phyloP scores from a whole-genome alignment of 1,140 invertebrate genomes.

The Neodiprion fabricii region DNA sequence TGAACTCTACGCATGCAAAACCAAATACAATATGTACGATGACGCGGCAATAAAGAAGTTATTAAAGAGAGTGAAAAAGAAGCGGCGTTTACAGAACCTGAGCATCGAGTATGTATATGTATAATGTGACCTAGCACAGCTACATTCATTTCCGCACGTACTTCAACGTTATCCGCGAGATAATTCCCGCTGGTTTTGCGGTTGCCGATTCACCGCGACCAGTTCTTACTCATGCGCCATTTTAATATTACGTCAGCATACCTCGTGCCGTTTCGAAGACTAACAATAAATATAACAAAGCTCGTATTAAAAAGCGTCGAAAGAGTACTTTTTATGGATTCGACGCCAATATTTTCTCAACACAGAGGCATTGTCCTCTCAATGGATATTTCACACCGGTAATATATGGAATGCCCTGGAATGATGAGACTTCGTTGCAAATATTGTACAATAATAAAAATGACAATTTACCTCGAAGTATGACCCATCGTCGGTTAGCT shows the following conservation, averaged over 20 bases:
- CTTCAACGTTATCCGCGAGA: neutral
- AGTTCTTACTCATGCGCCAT: neutral
- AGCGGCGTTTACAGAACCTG: neutral
- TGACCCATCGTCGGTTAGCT: conserved; percentile 56
- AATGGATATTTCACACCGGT: too few relatives aligned
- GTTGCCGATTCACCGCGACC: conserved; percentile 2
- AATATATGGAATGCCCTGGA: too few relatives aligned
- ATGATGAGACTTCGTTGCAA: too few relatives aligned
- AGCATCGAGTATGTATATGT: neutral
- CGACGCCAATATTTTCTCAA: neutral
- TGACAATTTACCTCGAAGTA: conserved; percentile 56
- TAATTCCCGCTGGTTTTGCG: conserved; percentile 1
- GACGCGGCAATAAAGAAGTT: too few relatives aligned
- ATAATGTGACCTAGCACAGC: neutral
- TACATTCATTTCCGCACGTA: neutral
- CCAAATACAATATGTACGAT: too few relatives aligned
- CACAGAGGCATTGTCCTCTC: too few relatives aligned
- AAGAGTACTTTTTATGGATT: too few relatives aligned
- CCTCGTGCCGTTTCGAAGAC: neutral
- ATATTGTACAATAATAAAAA: too few relatives aligned
- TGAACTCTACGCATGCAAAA: too few relatives aligned
- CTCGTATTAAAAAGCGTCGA: too few relatives aligned
- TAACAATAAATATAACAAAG: too few relatives aligned
- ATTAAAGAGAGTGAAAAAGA: too few relatives aligned
- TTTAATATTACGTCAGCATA: neutral